Percentiles rank a stretch among this genome's conserved stretches.
These are phyloP conservation scores for Pseudoatta argentina DNA, from an alignment of 1,140 invertebrate genomes.

Conservation along the genomic window DNA sequence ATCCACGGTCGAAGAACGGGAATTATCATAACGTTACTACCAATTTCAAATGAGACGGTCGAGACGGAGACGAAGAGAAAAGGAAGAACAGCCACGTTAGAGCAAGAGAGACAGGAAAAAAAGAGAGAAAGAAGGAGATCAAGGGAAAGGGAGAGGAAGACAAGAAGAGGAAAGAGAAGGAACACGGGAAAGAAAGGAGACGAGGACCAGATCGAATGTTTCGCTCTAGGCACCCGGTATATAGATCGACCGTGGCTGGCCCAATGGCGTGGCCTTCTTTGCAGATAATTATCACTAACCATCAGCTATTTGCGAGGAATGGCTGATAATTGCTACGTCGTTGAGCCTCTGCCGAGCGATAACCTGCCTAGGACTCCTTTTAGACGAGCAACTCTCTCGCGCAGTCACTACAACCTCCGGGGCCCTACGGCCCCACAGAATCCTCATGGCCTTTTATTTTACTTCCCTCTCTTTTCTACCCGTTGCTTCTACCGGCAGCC, in stretches of 20 bases:
- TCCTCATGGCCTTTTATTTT: constrained; percentile 47
- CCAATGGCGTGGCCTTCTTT: constrained; percentile 84
- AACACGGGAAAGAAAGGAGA: neutral
- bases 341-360: constrained; percentile 84
- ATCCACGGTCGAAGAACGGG: constrained; percentile 59
- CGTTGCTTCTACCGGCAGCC: constrained; percentile 53
- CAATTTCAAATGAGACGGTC: constrained; percentile 65
- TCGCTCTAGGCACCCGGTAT: constrained; percentile 81
- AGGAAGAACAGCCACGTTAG: neutral
- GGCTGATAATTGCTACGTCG: constrained; percentile 87
- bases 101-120: neutral
- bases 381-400: constrained; percentile 78
- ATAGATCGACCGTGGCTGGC: constrained; percentile 81
- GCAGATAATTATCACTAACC: constrained; percentile 87
- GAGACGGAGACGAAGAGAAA: constrained; percentile 7
- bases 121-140: neutral
- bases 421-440: constrained; percentile 62
- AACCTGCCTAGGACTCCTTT: constrained; percentile 84
- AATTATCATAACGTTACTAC: constrained; percentile 73
- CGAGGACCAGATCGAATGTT: constrained; percentile 3
- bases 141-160: neutral
- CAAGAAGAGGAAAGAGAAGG: neutral
- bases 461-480: neutral
- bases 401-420: constrained; percentile 79
- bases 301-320: constrained; percentile 87